These are phyloP conservation scores for Ennomos erosarius DNA, from an alignment of 2,888 invertebrate species.

Conservation along the genomic window DNA sequence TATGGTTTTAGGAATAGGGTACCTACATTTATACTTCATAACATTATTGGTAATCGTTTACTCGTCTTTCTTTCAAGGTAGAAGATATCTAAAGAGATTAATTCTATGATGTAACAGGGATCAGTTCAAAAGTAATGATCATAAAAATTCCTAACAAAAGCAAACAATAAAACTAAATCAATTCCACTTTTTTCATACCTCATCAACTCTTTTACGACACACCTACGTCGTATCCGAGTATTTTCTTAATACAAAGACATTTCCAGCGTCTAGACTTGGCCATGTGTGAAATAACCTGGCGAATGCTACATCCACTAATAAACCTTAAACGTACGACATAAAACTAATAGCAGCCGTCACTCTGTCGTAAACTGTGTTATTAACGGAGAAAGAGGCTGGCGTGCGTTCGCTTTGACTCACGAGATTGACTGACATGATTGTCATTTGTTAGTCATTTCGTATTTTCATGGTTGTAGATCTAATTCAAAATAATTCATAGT, in stretches of 20 bases:
- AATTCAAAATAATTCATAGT: too few relatives aligned
- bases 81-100: too few relatives aligned
- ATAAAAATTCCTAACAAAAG: neutral
- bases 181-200: constrained; percentile 41
- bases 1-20: too few relatives aligned
- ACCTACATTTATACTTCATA: too few relatives aligned
- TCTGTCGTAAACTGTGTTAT: constrained; percentile 75
- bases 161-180: constrained; percentile 32
- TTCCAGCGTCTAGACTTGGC: constrained; percentile 76
- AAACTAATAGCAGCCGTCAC: constrained; percentile 80
- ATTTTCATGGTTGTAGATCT: too few relatives aligned
- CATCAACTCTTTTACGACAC: constrained; percentile 41
- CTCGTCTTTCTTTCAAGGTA: too few relatives aligned
- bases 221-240: constrained; percentile 44
- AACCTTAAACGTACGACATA: constrained; percentile 77
- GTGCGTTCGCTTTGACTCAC: constrained; percentile 41
- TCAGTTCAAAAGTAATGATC: neutral
- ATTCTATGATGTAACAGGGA: too few relatives aligned
- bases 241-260: constrained; percentile 69
- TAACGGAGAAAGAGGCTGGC: constrained; percentile 48
- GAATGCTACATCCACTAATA: constrained; percentile 77
- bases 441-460: too few relatives aligned
- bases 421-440: constrained; percentile 17
- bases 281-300: constrained; percentile 79
- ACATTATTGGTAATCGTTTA: too few relatives aligned